Evolutionary conservation across 1,140 invertebrate species (phyloP).

Genomic region (Anastrepha ludens): DNA sequence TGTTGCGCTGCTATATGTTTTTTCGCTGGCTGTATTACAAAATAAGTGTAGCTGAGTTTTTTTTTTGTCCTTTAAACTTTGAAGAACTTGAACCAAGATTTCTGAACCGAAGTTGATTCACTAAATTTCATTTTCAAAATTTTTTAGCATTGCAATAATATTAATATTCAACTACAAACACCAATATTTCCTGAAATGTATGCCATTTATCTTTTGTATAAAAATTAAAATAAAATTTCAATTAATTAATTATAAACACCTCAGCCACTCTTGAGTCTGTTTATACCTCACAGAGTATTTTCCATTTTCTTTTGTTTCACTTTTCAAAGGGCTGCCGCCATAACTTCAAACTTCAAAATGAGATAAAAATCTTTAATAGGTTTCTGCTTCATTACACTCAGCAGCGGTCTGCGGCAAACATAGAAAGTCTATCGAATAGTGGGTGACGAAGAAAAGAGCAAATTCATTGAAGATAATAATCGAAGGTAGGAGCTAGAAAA

Average conservation of each 20-base stretch:
- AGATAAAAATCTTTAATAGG: conserved; percentile 49
- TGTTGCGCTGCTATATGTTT: too few relatives aligned
- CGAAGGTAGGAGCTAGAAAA: neutral
- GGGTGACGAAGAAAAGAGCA: neutral
- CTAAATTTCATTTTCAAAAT: too few relatives aligned
- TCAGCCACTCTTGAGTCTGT: neutral
- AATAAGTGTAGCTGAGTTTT: too few relatives aligned
- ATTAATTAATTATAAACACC: conserved; percentile 44
- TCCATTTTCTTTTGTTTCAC: conserved; percentile 5
- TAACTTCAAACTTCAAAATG: conserved; percentile 8
- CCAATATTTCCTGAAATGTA: too few relatives aligned
- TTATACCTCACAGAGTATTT: neutral
- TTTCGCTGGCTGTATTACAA: too few relatives aligned
- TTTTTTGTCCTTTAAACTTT: too few relatives aligned
- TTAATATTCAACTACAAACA: too few relatives aligned
- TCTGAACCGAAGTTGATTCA: too few relatives aligned
- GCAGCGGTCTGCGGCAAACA: neutral
- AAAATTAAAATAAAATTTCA: conserved; percentile 4
- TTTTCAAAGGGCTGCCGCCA: conserved; percentile 14
- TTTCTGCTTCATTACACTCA: conserved; percentile 43
- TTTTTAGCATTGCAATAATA: too few relatives aligned
- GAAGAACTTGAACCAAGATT: too few relatives aligned
- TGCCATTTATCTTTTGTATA: neutral
- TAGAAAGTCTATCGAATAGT: neutral
- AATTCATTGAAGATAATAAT: conserved; percentile 30